Percentiles rank a stretch among this genome's conserved stretches.
phyloP scores from a whole-genome alignment of 2,797 vertebrate genomes.

The Mormyrus proboscirostris region DNA sequence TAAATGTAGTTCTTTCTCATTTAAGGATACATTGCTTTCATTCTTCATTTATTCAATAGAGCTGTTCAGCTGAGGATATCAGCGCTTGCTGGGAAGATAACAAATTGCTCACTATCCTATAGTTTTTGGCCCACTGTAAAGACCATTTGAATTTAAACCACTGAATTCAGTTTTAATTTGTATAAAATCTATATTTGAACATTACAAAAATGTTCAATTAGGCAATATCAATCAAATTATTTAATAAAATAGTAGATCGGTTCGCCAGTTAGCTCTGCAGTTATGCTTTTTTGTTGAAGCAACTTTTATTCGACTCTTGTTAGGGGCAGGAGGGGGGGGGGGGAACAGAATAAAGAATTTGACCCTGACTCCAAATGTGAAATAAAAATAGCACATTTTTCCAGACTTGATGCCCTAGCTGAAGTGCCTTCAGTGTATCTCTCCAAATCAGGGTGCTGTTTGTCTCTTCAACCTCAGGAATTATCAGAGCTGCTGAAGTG shows the following conservation, averaged over 20 bases:
- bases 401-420: neutral
- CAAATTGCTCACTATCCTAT: neutral
- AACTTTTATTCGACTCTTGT: constrained; percentile 47
- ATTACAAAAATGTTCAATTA: neutral
- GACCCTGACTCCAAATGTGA: neutral
- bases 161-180: neutral
- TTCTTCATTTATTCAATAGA: neutral
- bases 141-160: neutral
- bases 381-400: neutral
- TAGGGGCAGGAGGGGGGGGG: neutral
- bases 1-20: neutral
- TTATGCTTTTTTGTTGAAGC: constrained; percentile 32
- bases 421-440: constrained; percentile 16
- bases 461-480: constrained; percentile 26
- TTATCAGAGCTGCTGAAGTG: constrained; percentile 29
- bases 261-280: neutral
- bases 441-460: constrained; percentile 22
- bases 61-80: neutral
- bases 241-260: neutral
- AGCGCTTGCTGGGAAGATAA: neutral
- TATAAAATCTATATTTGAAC: neutral
- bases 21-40: neutral
- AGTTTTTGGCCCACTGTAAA: neutral
- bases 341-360: neutral
- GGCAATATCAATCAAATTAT: neutral